Evolutionary conservation across 2,113 vertebrate species (phyloP).

Genomic region (Dicrurus megarhynchus): DNA sequence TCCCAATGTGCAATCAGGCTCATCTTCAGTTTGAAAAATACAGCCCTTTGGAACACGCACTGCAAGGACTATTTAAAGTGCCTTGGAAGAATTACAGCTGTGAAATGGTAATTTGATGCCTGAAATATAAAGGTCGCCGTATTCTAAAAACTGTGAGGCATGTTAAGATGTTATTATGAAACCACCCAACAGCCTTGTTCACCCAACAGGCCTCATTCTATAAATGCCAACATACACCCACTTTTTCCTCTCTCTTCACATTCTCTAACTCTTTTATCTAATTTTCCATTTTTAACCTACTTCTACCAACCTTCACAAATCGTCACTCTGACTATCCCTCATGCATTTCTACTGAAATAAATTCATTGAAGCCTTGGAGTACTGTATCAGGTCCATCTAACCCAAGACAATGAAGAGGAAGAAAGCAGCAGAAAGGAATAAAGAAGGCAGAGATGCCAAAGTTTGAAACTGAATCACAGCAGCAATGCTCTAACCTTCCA

Average conservation of each 20-base stretch:
- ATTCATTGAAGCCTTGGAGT: neutral
- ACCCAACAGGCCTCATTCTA: neutral
- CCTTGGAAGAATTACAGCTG: conserved; percentile 41
- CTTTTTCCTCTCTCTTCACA: neutral
- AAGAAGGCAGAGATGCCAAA: neutral
- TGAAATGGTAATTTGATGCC: conserved; percentile 17
- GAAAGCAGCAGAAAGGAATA: neutral
- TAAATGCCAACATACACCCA: neutral
- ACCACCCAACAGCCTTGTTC: neutral
- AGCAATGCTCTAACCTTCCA: neutral
- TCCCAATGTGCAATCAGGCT: conserved; percentile 5
- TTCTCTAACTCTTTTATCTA: neutral
- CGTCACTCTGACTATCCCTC: neutral
- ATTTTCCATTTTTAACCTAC: conserved; percentile 11
- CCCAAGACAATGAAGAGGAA: neutral
- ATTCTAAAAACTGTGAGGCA: neutral
- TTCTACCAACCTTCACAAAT: neutral
- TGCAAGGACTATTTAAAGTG: neutral
- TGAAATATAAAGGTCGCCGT: neutral
- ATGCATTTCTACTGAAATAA: neutral
- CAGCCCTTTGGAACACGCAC: neutral
- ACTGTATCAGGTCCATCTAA: neutral
- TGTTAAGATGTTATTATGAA: neutral
- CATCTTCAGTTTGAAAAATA: neutral
- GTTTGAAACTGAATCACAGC: neutral